phyloP scores from a whole-genome alignment of 1,140 invertebrate genomes.

The Orius laevigatus region DNA sequence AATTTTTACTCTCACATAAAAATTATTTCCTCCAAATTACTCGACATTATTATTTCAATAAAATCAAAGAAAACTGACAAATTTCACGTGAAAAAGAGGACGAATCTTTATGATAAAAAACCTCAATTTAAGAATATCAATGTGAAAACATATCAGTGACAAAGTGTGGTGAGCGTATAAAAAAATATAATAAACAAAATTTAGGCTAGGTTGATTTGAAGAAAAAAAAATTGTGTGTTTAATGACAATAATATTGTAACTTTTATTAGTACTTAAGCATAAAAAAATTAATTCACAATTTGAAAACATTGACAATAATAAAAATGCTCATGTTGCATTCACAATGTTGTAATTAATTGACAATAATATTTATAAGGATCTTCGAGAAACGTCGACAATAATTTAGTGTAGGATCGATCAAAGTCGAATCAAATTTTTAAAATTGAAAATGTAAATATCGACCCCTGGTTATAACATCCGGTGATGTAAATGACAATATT shows the following conservation, averaged over 20 bases:
- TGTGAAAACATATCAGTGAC: conserved; percentile 13
- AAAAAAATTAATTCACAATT: no score
- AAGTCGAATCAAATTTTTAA: no score
- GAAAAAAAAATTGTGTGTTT: not conserved
- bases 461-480: no score
- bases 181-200: conserved; percentile 5
- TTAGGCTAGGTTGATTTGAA: not conserved
- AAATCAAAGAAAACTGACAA: conserved; percentile 7
- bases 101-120: not conserved
- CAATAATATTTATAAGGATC: no score
- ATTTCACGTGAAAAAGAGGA: not conserved
- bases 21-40: not conserved
- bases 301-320: no score
- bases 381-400: no score
- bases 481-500: no score
- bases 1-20: not conserved
- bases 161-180: conserved; percentile 3
- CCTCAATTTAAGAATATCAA: conserved; percentile 11
- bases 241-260: conserved; percentile 10
- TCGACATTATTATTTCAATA: not conserved
- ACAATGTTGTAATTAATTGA: no score
- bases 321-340: no score
- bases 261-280: not conserved
- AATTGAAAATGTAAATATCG: no score
- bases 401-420: no score